A percentile compares a stretch with the other conserved stretches of the same genome.
phyloP scores from a whole-genome alignment of 2,888 invertebrate genomes.

The Lochmaea capreae region DNA sequence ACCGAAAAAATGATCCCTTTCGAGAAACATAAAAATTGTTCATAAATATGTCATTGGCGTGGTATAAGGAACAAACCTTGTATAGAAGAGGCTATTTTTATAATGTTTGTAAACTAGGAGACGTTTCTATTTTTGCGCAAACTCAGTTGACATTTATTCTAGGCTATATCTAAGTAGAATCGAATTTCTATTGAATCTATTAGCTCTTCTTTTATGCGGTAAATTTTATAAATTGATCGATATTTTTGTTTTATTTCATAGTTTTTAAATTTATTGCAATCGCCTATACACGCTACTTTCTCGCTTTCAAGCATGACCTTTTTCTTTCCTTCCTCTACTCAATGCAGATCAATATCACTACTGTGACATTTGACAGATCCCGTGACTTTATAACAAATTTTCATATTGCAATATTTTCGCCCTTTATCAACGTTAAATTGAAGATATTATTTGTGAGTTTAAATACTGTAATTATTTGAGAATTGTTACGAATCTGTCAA shows the following conservation, averaged over 20 bases:
- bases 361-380: slow-evolving; percentile 22
- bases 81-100: no score
- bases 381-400: background rate
- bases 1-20: background rate
- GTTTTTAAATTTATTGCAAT: slow-evolving; percentile 44
- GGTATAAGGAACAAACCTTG: no score
- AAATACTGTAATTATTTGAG: no score
- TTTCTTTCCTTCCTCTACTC: slow-evolving; percentile 46
- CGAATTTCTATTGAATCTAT: slow-evolving; percentile 32
- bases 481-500: slow-evolving; percentile 43
- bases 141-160: slow-evolving; percentile 15
- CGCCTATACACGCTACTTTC: slow-evolving; percentile 43
- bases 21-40: slow-evolving; percentile 11
- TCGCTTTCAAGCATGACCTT: slow-evolving; percentile 47
- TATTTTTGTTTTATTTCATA: slow-evolving; percentile 30
- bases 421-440: background rate
- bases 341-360: slow-evolving; percentile 43
- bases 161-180: slow-evolving; percentile 32
- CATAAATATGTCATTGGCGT: slow-evolving; percentile 1
- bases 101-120: no score
- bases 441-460: background rate
- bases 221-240: slow-evolving; percentile 14
- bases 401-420: no score
- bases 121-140: slow-evolving; percentile 19
- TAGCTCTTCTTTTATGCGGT: slow-evolving; percentile 39